Base-by-base conservation (phyloP, 2,888 invertebrate genomes). In the Ischnura elegans region DNA sequence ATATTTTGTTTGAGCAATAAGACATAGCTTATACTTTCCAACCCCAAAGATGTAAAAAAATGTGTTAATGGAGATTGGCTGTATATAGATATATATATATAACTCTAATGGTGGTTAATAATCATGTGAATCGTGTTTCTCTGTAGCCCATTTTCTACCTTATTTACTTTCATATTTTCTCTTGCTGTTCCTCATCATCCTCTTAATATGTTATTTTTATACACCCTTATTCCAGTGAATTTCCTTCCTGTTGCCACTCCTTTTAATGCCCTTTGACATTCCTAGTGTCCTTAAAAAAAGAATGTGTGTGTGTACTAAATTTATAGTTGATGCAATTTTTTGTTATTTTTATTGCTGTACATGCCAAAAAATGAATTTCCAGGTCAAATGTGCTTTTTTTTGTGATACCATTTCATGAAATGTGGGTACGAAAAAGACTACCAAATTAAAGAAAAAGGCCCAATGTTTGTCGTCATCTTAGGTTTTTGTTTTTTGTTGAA, bases 1-100 rank as follows among this genome's bases (percentile, higher is more conserved):
- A 90, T 90, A 90, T 90, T 90, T 90, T 90, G 90, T 90, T 90
- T 90, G 90, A 90, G 90, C 90, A 90, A 90, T 90, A 90, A 90
- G 90, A 61, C 61, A 90, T 90, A 90, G 90, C 90, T 61, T 61
- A 43, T 90, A 61, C 90, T 90, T 90, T 55, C 90, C 46, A 61
- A 90, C 90, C 90, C 90, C 90, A 90, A 90, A 90, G 90, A 90
- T 90, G 90, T 90, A 90, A 43, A 90, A 90, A 90, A 61, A n/a
- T 86, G 90, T 90, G 90, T 90, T 90, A 66, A 43, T 90, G 90
- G 61, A 90, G 61, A 55, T 90, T 90, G 90, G 61, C 90, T 90
- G 90, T 90, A 90, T 61, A 76, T 76, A 76, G 76, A 13, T 76
- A 76, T 61, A 61, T 47, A 47, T 76, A 90, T 90, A 90, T 90